Conservation (phyloP, 1,140 invertebrate genomes). For the Bombus waltoni region DNA sequence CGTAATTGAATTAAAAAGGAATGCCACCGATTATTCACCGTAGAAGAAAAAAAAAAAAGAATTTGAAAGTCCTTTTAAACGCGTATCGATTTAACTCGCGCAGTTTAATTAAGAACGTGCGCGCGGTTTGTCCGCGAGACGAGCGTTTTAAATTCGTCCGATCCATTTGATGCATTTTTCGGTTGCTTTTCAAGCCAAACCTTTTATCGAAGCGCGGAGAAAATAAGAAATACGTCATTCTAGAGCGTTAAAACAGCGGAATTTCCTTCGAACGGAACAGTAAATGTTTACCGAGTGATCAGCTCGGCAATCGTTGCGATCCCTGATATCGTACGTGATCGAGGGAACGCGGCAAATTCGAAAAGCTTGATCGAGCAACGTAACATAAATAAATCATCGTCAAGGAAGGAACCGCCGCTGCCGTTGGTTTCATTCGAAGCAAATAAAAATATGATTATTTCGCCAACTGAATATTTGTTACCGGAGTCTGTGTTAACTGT, state of each 20-base stretch:
- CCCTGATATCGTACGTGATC: background rate
- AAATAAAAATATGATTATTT: conserved; percentile 13
- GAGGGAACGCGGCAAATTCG: no score
- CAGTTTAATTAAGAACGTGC: conserved; percentile 44
- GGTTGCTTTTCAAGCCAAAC: background rate
- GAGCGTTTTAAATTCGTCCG: background rate
- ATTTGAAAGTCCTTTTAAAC: conserved; percentile 11
- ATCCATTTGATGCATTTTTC: conserved; percentile 1
- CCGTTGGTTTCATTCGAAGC: no score
- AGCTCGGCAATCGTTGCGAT: background rate
- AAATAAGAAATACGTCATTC: background rate
- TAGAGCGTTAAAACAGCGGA: background rate
- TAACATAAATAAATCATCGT: background rate
- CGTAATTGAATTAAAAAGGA: conserved; percentile 65
- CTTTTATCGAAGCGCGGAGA: background rate
- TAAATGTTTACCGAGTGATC: background rate
- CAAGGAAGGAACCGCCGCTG: background rate
- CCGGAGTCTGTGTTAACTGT: no score
- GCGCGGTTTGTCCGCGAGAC: background rate
- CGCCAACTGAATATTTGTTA: background rate
- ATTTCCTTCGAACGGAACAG: background rate
- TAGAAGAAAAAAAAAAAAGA: conserved; percentile 5
- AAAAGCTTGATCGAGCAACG: no score
- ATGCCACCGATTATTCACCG: conserved; percentile 59
- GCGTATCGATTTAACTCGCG: conserved; percentile 39